phyloP scores from a whole-genome alignment of 2,797 vertebrate genomes.

The Thamnophis elegans region DNA sequence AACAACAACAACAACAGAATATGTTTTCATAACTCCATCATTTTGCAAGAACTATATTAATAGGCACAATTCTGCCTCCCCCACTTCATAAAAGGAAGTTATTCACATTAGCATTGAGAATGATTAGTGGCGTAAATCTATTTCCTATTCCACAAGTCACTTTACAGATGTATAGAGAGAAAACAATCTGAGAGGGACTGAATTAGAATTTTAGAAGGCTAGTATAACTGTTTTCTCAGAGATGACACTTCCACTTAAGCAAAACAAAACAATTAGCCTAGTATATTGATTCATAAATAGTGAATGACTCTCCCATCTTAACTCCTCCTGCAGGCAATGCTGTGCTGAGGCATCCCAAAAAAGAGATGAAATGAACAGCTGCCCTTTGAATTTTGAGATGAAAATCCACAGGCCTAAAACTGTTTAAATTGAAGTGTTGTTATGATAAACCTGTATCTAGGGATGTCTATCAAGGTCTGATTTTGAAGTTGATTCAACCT shows the following conservation, averaged over 20 bases:
- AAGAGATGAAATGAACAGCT: neutral
- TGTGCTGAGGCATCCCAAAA: neutral
- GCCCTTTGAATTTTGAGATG: neutral
- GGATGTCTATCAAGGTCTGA: neutral
- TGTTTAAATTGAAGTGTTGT: neutral
- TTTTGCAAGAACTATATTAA: neutral
- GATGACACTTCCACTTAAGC: neutral
- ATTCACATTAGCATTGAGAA: neutral
- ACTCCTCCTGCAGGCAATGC: neutral
- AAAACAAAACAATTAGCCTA: neutral
- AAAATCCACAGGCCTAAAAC: neutral
- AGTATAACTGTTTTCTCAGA: neutral
- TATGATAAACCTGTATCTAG: neutral
- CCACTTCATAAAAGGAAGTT: no score
- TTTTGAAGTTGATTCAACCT: neutral
- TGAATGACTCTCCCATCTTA: neutral
- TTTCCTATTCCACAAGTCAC: neutral
- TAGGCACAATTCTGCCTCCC: neutral
- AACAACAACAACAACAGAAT: no score
- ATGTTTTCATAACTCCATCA: slow-evolving; percentile 8
- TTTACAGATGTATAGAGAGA: neutral
- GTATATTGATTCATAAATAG: neutral
- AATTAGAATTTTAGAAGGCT: neutral
- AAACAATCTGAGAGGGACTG: neutral
- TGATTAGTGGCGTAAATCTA: neutral